phyloP scores from a whole-genome alignment of 1,140 invertebrate species.

The Cotesia chilonis region DNA sequence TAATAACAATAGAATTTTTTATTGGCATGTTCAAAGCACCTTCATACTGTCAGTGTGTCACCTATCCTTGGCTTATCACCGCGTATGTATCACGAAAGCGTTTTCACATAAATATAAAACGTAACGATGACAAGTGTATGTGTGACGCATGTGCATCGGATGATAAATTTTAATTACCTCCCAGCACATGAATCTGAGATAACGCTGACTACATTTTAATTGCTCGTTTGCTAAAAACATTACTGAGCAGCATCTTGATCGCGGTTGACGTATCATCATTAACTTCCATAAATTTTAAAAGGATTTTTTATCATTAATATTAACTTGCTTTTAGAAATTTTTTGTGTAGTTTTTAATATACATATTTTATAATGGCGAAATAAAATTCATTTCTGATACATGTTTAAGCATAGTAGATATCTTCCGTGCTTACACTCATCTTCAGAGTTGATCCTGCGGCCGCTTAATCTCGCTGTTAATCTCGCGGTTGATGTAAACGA shows the following conservation, averaged over 20 bases:
- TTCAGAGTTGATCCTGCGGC: constrained; percentile 17
- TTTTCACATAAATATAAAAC: constrained; percentile 36
- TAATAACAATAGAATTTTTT: neutral
- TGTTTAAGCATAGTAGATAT: constrained; percentile 29
- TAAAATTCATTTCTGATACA: constrained; percentile 13
- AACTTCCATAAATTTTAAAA: neutral
- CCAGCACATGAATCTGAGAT: constrained; percentile 46
- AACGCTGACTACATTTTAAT: constrained; percentile 57
- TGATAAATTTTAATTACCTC: constrained; percentile 47
- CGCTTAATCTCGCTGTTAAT: constrained; percentile 36
- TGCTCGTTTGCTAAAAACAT: constrained; percentile 44
- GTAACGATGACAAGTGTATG: constrained; percentile 34
- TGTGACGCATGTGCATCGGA: constrained; percentile 39
- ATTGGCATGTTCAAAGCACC: constrained; percentile 16
- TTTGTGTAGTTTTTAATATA: too few relatives aligned
- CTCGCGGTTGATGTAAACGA: constrained; percentile 37
- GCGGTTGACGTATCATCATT: neutral
- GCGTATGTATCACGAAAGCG: constrained; percentile 20
- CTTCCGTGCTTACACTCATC: constrained; percentile 15
- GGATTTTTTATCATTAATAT: neutral
- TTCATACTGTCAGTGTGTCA: constrained; percentile 1
- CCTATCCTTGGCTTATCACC: constrained; percentile 11
- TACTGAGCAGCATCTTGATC: constrained; percentile 52
- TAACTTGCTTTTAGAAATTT: neutral
- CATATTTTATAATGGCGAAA: neutral